A percentile compares a stretch with the other conserved stretches of the same genome.
These are phyloP conservation scores for Chaetoderma sp. DNA, from an alignment of 2,888 invertebrate genomes.

Conservation along the genomic window DNA sequence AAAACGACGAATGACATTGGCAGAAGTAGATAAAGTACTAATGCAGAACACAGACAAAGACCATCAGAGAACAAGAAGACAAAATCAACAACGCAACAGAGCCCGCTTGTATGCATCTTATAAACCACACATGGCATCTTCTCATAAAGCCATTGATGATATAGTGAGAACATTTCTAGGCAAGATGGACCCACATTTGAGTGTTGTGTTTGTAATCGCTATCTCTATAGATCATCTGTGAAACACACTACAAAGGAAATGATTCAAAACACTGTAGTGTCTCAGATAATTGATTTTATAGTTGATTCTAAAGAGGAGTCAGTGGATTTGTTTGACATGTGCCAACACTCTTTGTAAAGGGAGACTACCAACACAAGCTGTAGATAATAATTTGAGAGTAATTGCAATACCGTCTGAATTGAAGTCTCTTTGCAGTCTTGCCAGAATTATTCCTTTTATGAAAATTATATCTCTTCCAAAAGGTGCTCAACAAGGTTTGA, in stretches of 20 bases:
- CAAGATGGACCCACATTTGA: not conserved
- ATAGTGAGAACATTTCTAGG: no score
- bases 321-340: not conserved
- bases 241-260: no score
- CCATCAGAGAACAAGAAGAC: no score
- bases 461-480: not conserved
- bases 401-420: not conserved
- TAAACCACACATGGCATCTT: not conserved
- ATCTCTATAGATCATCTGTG: not conserved
- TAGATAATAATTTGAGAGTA: not conserved
- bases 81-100: no score
- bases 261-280: no score
- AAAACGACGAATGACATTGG: not conserved
- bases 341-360: not conserved
- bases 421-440: not conserved
- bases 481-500: not conserved
- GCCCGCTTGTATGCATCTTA: no score
- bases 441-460: constrained; percentile 2
- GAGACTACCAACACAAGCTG: not conserved
- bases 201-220: not conserved
- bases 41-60: no score
- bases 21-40: not conserved
- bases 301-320: no score
- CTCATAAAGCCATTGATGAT: not conserved
- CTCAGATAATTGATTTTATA: no score